Evolutionary conservation across 1,140 invertebrate genomes (phyloP), one percentile per base, ranked within the genome.

Genomic region (Wiebesia pumilae): DNA sequence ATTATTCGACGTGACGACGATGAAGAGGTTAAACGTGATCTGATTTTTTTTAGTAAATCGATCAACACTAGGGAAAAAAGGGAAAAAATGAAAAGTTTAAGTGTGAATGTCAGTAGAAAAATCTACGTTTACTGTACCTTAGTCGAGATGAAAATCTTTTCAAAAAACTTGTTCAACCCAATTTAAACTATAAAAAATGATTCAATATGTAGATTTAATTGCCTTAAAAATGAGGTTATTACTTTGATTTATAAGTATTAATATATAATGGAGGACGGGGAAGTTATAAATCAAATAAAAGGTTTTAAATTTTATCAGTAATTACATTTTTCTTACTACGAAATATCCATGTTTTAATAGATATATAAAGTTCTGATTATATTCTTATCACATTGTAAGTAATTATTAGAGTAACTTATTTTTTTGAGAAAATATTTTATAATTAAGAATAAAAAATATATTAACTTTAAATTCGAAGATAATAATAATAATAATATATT

Each of bases 21-120:
- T 81, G 80, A 81, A 81, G 80, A 81, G 80, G 80, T 81, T n/a
- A 67, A 67, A 81, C 78, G 78, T 80, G 78, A 80, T 30, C 7
- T 38, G 78, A 65, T 80, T 80, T 80, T 62, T n/a, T 54, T 65
- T 80, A 80, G 54, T 65, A 16, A 6, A 16, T 33, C 51, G 78
- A 80, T 80, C 78, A 65, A 65, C 54, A 30, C 33, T 10, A 58
- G 9, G 77, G 9, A 80, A 79, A n/a, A n/a, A n/a, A 58, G 9
- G 77, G 9, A 80, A 54, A 80, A 62, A 80, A 80, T 54, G 30
- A 54, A 80, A 80, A 24, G 38, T 54, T 65, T 54, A 58, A 47
- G 30, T 33, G 14, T 6, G 54, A 80, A 62, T 62, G 6, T 21
- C 30, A 77, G 30, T 30, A 80, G n/a, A 54, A 65, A 80, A 80